Evolutionary conservation across 2,113 vertebrate genomes (phyloP), one percentile per base, ranked within the genome.

Genomic region (Vimba vimba): DNA sequence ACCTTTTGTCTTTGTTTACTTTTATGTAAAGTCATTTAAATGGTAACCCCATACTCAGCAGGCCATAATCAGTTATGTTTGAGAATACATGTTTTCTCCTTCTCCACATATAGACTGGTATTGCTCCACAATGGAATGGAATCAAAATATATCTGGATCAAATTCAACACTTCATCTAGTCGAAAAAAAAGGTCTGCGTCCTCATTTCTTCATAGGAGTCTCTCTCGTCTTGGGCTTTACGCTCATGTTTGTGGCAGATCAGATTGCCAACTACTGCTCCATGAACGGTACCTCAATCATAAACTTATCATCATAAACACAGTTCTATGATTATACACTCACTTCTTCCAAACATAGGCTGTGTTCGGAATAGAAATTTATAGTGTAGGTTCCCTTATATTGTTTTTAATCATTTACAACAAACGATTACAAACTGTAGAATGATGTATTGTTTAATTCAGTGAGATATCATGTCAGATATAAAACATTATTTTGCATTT

Each of bases 171-270:
- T 84, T 4, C 33, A 68, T 4, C 57, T 79, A 0, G 57, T 87
- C 12, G 1, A 87, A 33, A 88, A 85, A 17, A 83, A 66, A 55
- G 85, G 87, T 23, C 68, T 55, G 5, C 89, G 94, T 3, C 89
- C 94, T 27, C 91, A 91, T 7, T 91, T 95, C 84, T 84, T 94
- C 79, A 95, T 96, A 1, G 94, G 95, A 4, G 45, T 94, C 57
- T 91, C 94, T 60, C 86, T 96, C 17, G 94, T 95, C 0, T 84
- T 92, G 0, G 96, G 96, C 2, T 96, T 96, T 90, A 93, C 88
- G 62, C 92, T 96, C 43, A 96, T 96, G 95, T 96, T 96, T 88
- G 86, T 94, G 3, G 94, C 95, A 23, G 94, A 96, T 87, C 95
- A 95, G 90, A 91, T 95, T 4, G 91, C 90, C 52, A 91, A 86